Evolutionary conservation across 53 echinoderm and acorn worm genomes (phyloP).

Genomic region (Holothuria scabra): DNA sequence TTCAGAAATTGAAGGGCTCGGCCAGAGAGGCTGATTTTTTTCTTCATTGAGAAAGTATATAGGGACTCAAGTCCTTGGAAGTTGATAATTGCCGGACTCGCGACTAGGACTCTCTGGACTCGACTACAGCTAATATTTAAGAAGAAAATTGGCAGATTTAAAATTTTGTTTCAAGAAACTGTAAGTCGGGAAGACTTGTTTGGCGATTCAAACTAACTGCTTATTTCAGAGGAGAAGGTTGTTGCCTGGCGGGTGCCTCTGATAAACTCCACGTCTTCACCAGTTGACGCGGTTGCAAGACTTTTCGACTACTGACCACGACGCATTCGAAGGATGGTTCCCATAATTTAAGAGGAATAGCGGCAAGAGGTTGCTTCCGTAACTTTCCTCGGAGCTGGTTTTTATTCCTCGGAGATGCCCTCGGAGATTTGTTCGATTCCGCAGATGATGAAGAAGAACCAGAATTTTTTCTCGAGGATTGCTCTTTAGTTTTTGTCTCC

Average conservation of each 20-base stretch:
- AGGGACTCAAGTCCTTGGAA: no score
- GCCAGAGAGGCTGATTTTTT: no score
- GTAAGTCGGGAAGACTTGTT: no score
- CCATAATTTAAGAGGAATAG: slow-evolving; percentile 84
- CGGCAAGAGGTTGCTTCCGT: slow-evolving; percentile 61
- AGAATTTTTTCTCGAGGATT: background rate
- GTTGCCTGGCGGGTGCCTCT: slow-evolving; percentile 41
- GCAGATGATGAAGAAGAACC: background rate
- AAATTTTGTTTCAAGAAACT: no score
- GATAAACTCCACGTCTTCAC: slow-evolving; percentile 39
- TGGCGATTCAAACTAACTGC: background rate
- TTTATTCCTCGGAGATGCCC: background rate
- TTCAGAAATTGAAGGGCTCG: no score
- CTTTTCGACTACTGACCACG: slow-evolving; percentile 69
- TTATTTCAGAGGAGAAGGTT: slow-evolving; percentile 76
- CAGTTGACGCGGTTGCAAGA: slow-evolving; percentile 67
- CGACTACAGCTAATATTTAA: no score
- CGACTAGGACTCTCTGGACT: no score
- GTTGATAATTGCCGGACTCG: no score
- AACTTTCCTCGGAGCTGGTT: slow-evolving; percentile 40
- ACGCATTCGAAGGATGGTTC: slow-evolving; percentile 89
- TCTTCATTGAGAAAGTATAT: no score
- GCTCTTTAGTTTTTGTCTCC: background rate
- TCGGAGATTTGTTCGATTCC: background rate
- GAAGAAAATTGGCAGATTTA: no score